Base-by-base conservation (phyloP, 2,113 vertebrate genomes). In the Crotalus helleri region DNA sequence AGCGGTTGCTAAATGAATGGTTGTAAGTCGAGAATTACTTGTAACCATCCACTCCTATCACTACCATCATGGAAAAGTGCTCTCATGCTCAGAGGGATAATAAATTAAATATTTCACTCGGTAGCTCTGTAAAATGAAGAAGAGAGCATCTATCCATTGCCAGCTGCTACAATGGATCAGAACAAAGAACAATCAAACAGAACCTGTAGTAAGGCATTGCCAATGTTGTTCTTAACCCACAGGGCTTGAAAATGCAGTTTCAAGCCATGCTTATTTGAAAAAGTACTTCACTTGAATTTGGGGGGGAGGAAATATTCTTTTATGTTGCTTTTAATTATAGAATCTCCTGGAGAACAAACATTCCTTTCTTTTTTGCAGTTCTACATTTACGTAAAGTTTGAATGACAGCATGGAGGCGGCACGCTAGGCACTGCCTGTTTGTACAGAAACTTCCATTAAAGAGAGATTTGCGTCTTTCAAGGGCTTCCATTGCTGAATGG, bases 391-490 rank as follows among this genome's bases (percentile, higher is more conserved):
- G 94, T 91, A 10, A 93, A 95, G 89, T 94, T 93, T 87, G 95
- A 95, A 88, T 95, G 96, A 96, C 96, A 96, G 95, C 96, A 92
- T 90, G 89, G 0, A 0, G 86, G 0, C 0, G 89, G 74, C 94
- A 93, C 88, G 91, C 96, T 93, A 94, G 95, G 94, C 95, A 95
- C 92, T 92, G 61, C 92, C 24, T 74, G 39, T 94, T 95, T 95
- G 94, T 94, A 86, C 0, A 69, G 87, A 96, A 54, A 69, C 91
- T 92, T 44, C 4, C 91, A 91, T 61, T 94, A 46, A 93, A 92
- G 57, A 11, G 0, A 0, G 89, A 97, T 96, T 97, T 97, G 96
- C 96, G 96, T 97, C 95, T 96, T 95, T 96, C 96, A 97, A 97
- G 96, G 96, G 94, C 95, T 96, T 95, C 91, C 61, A 69, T 91